Evolutionary conservation across 2,797 vertebrate genomes (phyloP).

Genomic region (Eulemur rubriventer): DNA sequence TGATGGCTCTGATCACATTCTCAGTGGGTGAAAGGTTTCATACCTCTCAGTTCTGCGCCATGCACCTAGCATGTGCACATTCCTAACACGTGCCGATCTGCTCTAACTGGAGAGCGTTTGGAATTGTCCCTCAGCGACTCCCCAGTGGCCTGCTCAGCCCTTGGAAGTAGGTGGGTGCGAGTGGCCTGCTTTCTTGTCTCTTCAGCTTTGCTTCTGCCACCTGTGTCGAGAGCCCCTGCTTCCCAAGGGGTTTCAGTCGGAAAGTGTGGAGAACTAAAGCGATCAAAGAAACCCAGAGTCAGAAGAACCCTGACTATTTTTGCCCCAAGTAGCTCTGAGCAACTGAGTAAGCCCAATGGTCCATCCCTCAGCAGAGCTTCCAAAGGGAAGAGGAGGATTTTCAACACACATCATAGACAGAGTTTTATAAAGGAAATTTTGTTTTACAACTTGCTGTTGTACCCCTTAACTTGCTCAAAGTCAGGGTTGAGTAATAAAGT

Average conservation of each 20-base stretch:
- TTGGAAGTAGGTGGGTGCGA: too few species aligned
- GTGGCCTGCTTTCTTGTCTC: accelerated
- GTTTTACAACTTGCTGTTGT: not conserved
- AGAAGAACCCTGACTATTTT: not conserved
- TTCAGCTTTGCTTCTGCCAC: not conserved
- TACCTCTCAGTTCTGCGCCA: accelerated
- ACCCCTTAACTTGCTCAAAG: not conserved
- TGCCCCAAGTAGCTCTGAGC: not conserved
- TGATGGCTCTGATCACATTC: accelerated
- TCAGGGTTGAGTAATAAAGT: not conserved
- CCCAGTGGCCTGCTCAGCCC: accelerated
- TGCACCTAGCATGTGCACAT: accelerated
- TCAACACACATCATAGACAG: accelerated
- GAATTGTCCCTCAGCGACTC: too few species aligned
- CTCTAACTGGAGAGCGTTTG: too few species aligned
- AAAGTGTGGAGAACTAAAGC: not conserved
- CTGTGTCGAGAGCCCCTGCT: not conserved
- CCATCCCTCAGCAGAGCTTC: not conserved
- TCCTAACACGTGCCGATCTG: accelerated
- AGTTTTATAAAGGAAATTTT: not conserved
- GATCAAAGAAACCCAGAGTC: not conserved
- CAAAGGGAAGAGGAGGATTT: not conserved
- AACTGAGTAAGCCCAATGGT: not conserved
- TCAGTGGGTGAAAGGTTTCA: accelerated
- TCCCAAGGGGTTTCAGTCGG: not conserved